These are phyloP conservation scores for Aptenodytes patagonicus DNA, from an alignment of 2,113 vertebrate species.

Conservation along the genomic window DNA sequence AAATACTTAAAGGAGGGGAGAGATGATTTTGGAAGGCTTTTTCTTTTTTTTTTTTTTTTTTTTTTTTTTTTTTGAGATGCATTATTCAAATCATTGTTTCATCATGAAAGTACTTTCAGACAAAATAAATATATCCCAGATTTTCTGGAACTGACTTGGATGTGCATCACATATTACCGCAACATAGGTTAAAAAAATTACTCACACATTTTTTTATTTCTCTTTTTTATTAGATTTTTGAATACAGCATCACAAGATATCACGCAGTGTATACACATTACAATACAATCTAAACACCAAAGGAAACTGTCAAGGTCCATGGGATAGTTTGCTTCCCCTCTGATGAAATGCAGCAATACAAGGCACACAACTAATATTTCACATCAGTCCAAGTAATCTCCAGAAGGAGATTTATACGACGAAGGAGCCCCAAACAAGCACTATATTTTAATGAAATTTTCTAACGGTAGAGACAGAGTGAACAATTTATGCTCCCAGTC, in stretches of 20 bases:
- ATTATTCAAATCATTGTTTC: not conserved
- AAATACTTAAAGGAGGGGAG: not conserved
- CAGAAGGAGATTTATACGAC: not conserved
- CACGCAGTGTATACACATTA: not conserved
- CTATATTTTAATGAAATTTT: not conserved
- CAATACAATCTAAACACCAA: slow-evolving; percentile 21
- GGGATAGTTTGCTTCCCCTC: not conserved
- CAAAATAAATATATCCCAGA: not conserved
- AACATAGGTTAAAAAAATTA: not conserved
- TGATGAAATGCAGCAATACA: slow-evolving; percentile 31
- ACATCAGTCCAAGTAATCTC: slow-evolving; percentile 13
- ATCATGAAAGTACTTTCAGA: not conserved
- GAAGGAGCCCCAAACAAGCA: not conserved
- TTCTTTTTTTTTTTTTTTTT: no score
- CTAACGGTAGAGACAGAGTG: not conserved
- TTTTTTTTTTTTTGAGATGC: not conserved
- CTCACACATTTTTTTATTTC: slow-evolving; percentile 11
- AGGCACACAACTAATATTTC: not conserved
- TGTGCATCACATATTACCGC: not conserved
- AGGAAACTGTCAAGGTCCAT: not conserved
- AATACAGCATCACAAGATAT: slow-evolving; percentile 27
- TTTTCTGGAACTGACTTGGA: not conserved
- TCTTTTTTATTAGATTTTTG: slow-evolving; percentile 47
- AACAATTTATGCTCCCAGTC: not conserved
- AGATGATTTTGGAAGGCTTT: not conserved